Evolutionary conservation across 2,797 vertebrate species (phyloP).

Genomic region (Manis pentadactyla): DNA sequence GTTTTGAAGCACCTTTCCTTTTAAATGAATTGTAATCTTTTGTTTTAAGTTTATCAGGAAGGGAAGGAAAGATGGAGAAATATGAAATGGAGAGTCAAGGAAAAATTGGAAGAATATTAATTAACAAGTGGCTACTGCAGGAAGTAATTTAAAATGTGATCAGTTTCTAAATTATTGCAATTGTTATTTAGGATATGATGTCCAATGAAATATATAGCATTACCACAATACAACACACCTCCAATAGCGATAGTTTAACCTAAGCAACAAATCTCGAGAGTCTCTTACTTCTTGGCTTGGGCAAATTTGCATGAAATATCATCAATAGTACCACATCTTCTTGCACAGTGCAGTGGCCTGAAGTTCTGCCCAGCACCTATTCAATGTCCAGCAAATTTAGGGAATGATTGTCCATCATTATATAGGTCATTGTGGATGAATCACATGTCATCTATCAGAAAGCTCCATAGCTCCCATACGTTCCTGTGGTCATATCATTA

Average conservation of each 20-base stretch:
- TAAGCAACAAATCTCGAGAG: background rate
- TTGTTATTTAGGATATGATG: slow-evolving; percentile 21
- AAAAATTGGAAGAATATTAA: slow-evolving; percentile 58
- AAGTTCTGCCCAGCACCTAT: slow-evolving; percentile 51
- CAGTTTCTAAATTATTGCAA: slow-evolving; percentile 18
- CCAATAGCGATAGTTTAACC: background rate
- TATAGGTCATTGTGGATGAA: background rate
- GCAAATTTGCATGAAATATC: slow-evolving; percentile 37
- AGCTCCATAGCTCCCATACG: background rate
- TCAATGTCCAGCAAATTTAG: slow-evolving; percentile 50
- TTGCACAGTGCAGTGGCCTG: background rate
- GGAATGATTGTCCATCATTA: slow-evolving; percentile 51
- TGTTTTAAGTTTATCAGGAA: slow-evolving; percentile 4
- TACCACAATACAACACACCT: background rate
- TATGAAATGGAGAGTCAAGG: background rate
- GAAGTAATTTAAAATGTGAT: slow-evolving; percentile 50
- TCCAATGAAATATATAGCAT: background rate
- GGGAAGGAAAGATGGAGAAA: slow-evolving; percentile 28
- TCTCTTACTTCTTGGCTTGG: background rate
- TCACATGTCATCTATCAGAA: slow-evolving; percentile 45
- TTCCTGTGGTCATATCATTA: slow-evolving; percentile 28
- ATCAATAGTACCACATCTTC: background rate
- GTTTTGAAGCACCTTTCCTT: slow-evolving; percentile 34
- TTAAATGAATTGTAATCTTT: slow-evolving; percentile 13
- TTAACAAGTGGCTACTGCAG: slow-evolving; percentile 31